These are phyloP conservation scores for Notiomystis cincta DNA, from an alignment of 2,113 vertebrate species.

Conservation along the genomic window DNA sequence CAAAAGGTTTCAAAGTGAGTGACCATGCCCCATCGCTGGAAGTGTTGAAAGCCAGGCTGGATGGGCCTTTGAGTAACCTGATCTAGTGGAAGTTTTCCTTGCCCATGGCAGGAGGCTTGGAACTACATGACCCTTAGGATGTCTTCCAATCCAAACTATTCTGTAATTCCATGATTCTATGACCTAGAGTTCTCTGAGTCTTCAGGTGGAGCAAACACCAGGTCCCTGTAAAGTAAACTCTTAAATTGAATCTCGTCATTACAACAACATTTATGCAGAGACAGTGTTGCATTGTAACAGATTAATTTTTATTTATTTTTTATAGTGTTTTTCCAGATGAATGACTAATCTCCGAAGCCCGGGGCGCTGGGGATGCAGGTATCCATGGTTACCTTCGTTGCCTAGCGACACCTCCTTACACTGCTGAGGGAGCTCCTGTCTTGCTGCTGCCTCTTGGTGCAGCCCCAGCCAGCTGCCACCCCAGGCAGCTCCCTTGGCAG, in stretches of 20 bases:
- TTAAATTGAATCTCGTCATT: background rate
- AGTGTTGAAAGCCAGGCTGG: background rate
- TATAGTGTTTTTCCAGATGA: background rate
- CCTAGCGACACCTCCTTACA: background rate
- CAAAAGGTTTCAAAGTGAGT: background rate
- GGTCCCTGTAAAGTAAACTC: background rate
- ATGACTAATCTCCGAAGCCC: background rate
- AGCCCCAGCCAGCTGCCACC: background rate
- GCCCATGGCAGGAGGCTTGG: background rate
- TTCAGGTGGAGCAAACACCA: background rate
- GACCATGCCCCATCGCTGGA: background rate
- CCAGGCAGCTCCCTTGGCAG: background rate
- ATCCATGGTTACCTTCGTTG: conserved; percentile 14
- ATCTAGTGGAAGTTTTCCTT: background rate
- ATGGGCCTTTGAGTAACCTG: background rate
- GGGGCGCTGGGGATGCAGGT: background rate
- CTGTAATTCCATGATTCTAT: background rate
- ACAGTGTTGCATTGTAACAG: background rate
- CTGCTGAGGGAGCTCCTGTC: background rate
- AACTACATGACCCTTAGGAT: background rate
- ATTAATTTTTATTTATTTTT: background rate
- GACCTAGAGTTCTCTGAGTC: background rate
- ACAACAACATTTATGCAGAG: background rate
- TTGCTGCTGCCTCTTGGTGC: background rate
- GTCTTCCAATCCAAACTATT: background rate